Percentiles rank a stretch among this genome's conserved stretches.
Conservation (phyloP, 2,888 invertebrate species). For the Mantis religiosa region DNA sequence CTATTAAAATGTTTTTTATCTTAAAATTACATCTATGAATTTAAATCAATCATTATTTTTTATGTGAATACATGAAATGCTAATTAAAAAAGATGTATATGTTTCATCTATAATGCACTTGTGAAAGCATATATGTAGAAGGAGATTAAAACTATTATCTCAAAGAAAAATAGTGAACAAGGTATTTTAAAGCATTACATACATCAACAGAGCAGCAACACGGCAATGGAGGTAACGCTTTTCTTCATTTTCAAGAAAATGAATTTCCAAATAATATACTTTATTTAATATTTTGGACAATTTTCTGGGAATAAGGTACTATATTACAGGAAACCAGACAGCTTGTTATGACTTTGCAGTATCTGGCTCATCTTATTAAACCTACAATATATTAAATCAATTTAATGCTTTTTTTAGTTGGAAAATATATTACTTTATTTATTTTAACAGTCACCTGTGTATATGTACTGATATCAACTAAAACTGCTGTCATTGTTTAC, state of each 20-base stretch:
- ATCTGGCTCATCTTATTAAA: too few relatives aligned
- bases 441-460: too few relatives aligned
- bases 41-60: neutral
- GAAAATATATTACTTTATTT: too few relatives aligned
- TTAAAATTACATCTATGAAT: neutral
- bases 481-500: too few relatives aligned
- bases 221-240: neutral
- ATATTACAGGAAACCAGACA: too few relatives aligned
- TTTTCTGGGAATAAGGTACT: too few relatives aligned
- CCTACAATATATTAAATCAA: too few relatives aligned
- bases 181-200: neutral
- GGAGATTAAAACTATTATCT: neutral
- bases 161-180: conserved; percentile 4
- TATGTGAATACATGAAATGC: neutral
- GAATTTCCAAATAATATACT: neutral
- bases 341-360: too few relatives aligned
- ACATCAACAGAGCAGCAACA: neutral
- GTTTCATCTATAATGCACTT: neutral
- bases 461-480: too few relatives aligned
- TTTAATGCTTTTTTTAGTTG: too few relatives aligned
- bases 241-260: neutral
- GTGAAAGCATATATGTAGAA: neutral
- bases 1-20: neutral
- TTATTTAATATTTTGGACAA: too few relatives aligned
- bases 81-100: neutral